Evolutionary conservation across 1,140 invertebrate genomes (phyloP), one percentile per base, ranked within the genome.

Genomic region (Drosophila triauraria): DNA sequence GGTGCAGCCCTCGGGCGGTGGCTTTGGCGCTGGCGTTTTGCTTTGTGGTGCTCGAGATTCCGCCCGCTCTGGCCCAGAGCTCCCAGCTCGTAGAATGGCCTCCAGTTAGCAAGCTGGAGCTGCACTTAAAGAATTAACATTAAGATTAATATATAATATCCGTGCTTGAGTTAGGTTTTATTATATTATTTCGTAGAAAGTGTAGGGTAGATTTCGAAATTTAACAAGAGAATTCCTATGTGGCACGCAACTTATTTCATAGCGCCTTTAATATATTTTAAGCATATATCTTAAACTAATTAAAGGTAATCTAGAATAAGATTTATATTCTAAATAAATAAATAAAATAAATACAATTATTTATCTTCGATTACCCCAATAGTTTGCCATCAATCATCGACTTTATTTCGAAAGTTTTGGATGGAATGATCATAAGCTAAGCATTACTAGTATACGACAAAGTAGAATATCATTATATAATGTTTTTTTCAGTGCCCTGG

Each of bases 41-140:
- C 85, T 84, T 84, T 84, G 85, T 78, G 77, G 60, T 85, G 62
- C 80, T 69, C 68, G 51, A 70, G 84, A 80, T 85, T 78, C 54
- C 56, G 57, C 53, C 59, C 56, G 64, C 61, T 48, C 59, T 61
- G 30, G 9, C 61, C 53, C 62, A n/a, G 17, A 54, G 35, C 23
- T 48, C 53, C 13, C 51, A 59, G 75, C 59, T 50, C 53, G n/a
- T 17, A 75, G 79, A 74, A 76, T 71, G 48, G 59, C 75, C 60
- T 48, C 80, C 50, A 74, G 75, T 71, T 57, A 79, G 65, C 75
- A 12, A 48, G 64, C 78, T 43, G 32, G n/a, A 43, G 56, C 43
- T 40, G 27, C 58, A 64, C 57, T 0, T 23, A n/a, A 44, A 54
- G 10, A 64, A 44, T 13, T 20, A 32, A 2, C 23, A 54, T 54